These are phyloP conservation scores for Sebastes trivittatus DNA, from an alignment of 2,797 vertebrate species.

Conservation along the genomic window DNA sequence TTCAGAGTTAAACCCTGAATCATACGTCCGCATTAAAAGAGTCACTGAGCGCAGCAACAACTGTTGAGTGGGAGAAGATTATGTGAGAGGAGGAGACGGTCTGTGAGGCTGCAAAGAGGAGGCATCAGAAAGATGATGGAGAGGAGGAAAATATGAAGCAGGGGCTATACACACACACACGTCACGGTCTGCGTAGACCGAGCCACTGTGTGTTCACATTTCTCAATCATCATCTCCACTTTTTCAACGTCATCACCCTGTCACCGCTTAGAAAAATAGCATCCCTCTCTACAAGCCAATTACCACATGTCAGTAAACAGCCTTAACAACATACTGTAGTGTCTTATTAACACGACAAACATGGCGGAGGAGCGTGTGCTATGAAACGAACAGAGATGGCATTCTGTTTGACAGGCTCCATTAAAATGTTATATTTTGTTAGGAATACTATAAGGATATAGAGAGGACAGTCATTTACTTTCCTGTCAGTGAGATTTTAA, in stretches of 20 bases:
- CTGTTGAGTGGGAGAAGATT: neutral
- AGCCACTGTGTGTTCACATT: neutral
- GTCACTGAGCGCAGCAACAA: neutral
- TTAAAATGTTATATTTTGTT: constrained; percentile 7
- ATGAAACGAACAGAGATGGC: neutral
- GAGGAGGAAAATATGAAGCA: neutral
- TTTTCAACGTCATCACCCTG: neutral
- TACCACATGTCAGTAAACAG: neutral
- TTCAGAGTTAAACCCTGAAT: neutral
- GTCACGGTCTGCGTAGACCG: neutral
- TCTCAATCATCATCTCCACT: neutral
- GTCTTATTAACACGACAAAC: neutral
- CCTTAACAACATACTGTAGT: neutral
- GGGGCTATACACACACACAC: neutral
- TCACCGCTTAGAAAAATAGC: neutral
- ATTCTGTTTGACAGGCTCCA: constrained; percentile 2
- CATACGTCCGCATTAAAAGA: neutral
- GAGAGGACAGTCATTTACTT: neutral
- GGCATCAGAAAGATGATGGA: neutral
- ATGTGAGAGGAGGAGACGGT: neutral
- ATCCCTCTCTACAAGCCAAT: neutral
- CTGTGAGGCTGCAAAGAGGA: neutral
- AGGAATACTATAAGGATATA: neutral
- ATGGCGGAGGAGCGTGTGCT: neutral
- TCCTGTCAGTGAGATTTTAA: constrained; percentile 8